phyloP scores from a whole-genome alignment of 2,113 vertebrate genomes.

The Hyla sarda region DNA sequence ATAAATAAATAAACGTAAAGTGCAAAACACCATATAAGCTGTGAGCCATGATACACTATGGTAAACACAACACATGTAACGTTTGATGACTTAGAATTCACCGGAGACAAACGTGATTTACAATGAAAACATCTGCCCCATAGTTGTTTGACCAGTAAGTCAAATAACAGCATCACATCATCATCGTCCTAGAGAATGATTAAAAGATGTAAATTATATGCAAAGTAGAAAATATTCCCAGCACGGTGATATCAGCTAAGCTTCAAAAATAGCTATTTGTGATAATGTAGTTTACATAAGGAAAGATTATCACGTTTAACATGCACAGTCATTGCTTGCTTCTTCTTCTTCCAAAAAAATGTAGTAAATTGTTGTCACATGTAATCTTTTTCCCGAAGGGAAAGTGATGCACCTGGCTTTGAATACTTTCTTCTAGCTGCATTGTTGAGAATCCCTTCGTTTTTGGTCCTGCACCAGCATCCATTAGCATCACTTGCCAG shows the following conservation, averaged over 20 bases:
- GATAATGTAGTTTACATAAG: neutral
- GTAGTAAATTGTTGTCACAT: neutral
- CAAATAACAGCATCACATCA: neutral
- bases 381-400: neutral
- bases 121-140: too few species aligned
- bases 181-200: neutral
- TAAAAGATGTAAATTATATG: neutral
- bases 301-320: neutral
- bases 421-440: neutral
- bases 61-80: too few species aligned
- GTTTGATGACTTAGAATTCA: too few species aligned
- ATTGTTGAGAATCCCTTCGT: neutral
- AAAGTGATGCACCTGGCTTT: neutral
- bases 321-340: neutral
- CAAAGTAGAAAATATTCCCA: neutral
- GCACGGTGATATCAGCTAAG: neutral
- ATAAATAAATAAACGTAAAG: too few species aligned
- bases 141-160: neutral
- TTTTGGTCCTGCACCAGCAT: constrained; percentile 12
- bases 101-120: too few species aligned
- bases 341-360: neutral
- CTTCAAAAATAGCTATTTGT: neutral
- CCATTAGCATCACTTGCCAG: constrained; percentile 19
- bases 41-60: too few species aligned
- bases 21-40: too few species aligned